phyloP scores from a whole-genome alignment of 30 jellyfish, hydroid and myxozoan species.

The Turritopsis rubra region DNA sequence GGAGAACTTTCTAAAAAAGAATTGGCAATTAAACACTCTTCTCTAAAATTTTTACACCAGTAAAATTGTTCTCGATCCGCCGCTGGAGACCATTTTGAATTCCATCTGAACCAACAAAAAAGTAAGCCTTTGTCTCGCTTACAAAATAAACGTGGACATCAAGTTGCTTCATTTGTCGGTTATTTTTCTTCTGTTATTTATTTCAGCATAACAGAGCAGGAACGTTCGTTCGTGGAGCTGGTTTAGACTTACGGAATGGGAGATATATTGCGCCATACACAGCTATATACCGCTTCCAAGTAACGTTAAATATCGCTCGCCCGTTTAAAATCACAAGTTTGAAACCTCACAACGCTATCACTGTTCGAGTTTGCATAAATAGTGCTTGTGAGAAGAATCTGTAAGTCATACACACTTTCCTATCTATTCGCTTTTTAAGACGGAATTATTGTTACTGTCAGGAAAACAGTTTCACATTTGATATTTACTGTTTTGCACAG shows the following conservation, averaged over 20 bases:
- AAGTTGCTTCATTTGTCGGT: neutral
- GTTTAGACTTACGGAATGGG: conserved; percentile 57
- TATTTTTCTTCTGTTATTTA: too few species aligned
- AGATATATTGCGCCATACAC: conserved; percentile 73
- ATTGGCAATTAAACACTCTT: too few species aligned
- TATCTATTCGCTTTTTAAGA: too few species aligned
- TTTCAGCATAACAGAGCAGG: conserved; percentile 64
- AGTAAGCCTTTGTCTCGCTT: neutral
- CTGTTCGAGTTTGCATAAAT: conserved; percentile 60
- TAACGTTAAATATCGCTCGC: conserved; percentile 46
- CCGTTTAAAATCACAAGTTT: conserved; percentile 56
- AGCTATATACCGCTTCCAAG: conserved; percentile 71
- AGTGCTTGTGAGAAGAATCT: conserved; percentile 68
- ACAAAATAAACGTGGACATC: neutral
- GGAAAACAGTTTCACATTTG: too few species aligned
- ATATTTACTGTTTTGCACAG: too few species aligned
- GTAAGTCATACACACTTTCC: conserved; percentile 48
- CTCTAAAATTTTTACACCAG: too few species aligned
- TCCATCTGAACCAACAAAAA: neutral
- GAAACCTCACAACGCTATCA: conserved; percentile 55
- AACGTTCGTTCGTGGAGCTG: conserved; percentile 65
- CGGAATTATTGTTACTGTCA: too few species aligned
- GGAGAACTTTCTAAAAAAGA: too few species aligned
- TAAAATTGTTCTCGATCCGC: too few species aligned
- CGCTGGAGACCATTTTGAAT: neutral